Evolutionary conservation across 92 coral and sea anemone genomes (phyloP).

Genomic region (Palythoa grandis): DNA sequence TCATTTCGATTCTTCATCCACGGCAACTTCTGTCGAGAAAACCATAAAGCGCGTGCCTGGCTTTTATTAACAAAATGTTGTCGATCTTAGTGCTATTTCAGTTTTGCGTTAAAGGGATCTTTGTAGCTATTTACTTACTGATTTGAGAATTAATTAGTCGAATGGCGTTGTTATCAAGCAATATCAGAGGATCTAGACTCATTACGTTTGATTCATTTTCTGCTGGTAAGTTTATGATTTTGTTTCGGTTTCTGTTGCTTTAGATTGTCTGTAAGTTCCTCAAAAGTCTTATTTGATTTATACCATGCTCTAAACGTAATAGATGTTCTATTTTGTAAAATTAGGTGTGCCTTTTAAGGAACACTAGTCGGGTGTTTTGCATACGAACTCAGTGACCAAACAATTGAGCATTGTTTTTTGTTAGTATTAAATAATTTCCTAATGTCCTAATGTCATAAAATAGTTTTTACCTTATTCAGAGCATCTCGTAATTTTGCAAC

Average conservation of each 20-base stretch:
- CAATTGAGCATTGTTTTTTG: background rate
- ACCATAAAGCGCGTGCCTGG: background rate
- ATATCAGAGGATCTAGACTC: background rate
- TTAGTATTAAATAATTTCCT: background rate
- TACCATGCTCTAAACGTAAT: background rate
- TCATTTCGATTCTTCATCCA: background rate
- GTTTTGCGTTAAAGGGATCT: background rate
- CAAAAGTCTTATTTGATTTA: background rate
- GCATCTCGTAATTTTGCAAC: background rate
- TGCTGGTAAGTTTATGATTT: background rate
- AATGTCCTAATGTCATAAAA: background rate
- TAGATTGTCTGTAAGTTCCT: conserved; percentile 27
- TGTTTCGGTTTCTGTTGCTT: background rate
- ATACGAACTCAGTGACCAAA: background rate
- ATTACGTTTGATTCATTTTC: background rate
- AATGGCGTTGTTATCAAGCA: background rate
- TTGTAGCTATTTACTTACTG: background rate
- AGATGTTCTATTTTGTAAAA: background rate
- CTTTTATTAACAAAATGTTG: background rate
- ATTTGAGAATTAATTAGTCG: background rate
- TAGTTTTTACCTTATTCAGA: background rate
- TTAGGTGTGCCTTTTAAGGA: background rate
- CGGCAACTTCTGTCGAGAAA: background rate
- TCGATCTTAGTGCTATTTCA: background rate
- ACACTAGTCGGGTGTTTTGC: background rate